A percentile compares a stretch with the other conserved stretches of the same genome.
These are phyloP conservation scores for Drosophila lacicola DNA, from an alignment of 2,888 invertebrate genomes.

Conservation along the genomic window DNA sequence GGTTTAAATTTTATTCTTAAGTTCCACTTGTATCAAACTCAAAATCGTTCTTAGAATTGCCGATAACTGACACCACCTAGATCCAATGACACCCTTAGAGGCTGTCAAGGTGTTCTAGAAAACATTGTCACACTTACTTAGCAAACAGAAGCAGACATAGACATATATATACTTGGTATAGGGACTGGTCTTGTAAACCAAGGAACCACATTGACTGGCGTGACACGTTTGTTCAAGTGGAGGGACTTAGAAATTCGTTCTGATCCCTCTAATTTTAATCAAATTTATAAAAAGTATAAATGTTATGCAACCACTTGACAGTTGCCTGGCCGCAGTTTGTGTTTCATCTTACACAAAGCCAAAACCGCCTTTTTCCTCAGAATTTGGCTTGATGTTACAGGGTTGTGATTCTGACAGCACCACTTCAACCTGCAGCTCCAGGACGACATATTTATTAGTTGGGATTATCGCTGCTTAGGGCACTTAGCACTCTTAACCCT, in stretches of 20 bases:
- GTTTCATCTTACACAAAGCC: conserved; percentile 68
- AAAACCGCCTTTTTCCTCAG: conserved; percentile 74
- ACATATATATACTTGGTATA: neutral
- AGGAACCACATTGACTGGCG: conserved; percentile 13
- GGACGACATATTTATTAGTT: conserved; percentile 68
- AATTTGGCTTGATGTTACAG: conserved; percentile 62
- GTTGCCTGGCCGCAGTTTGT: conserved; percentile 59
- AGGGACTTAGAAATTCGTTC: conserved; percentile 36
- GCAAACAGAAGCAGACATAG: conserved; percentile 35
- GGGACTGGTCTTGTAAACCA: neutral
- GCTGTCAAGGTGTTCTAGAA: conserved; percentile 25
- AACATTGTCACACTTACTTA: conserved; percentile 48
- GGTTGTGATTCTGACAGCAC: conserved; percentile 19
- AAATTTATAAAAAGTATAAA: conserved; percentile 73
- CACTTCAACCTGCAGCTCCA: conserved; percentile 19
- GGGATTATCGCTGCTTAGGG: conserved; percentile 67
- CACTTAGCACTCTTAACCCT: conserved; percentile 29
- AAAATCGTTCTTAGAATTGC: conserved; percentile 54
- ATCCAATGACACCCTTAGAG: conserved; percentile 19
- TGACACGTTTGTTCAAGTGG: conserved; percentile 42
- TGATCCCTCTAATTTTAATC: conserved; percentile 72
- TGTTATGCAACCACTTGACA: conserved; percentile 70
- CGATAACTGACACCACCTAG: conserved; percentile 58
- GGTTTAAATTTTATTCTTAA: neutral
- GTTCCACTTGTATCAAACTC: conserved; percentile 19